Conservation (phyloP, 2,797 vertebrate genomes). For the Scyliorhinus canicula region DNA sequence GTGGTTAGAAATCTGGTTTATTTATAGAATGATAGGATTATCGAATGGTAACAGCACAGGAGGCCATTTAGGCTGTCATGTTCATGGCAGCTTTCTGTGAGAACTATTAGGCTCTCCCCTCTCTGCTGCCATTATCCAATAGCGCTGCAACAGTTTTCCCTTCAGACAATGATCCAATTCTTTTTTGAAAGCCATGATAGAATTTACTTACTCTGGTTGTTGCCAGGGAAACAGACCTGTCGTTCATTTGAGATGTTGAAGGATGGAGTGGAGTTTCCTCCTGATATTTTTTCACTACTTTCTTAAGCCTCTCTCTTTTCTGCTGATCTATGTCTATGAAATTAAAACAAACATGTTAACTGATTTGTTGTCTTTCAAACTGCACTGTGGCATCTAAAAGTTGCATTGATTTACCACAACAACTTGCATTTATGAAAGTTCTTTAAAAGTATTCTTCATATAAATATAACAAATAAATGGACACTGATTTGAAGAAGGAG, state of each 20-base stretch:
- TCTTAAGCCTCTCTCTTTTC: slow-evolving; percentile 51
- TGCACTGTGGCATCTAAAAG: background rate
- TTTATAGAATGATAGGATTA: background rate
- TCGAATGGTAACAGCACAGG: background rate
- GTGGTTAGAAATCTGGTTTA: background rate
- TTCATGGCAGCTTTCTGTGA: background rate
- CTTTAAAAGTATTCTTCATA: background rate
- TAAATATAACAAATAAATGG: background rate
- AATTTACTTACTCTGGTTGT: slow-evolving; percentile 40
- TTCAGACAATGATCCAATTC: background rate
- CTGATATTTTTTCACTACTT: slow-evolving; percentile 47
- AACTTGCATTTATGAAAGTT: background rate
- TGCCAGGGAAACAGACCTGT: slow-evolving; percentile 37
- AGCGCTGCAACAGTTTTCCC: background rate
- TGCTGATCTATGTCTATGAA: slow-evolving; percentile 52
- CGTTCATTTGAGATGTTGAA: slow-evolving; percentile 4
- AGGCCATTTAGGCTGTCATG: background rate
- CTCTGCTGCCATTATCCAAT: background rate
- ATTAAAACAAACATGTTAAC: slow-evolving; percentile 28
- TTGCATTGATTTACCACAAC: background rate
- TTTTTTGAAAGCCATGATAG: background rate
- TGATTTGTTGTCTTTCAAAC: background rate
- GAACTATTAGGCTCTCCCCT: background rate
- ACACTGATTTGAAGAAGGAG: background rate
- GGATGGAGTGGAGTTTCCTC: slow-evolving; percentile 39